These are phyloP conservation scores for Hymenopus coronatus DNA, from an alignment of 2,888 invertebrate species.

Conservation along the genomic window DNA sequence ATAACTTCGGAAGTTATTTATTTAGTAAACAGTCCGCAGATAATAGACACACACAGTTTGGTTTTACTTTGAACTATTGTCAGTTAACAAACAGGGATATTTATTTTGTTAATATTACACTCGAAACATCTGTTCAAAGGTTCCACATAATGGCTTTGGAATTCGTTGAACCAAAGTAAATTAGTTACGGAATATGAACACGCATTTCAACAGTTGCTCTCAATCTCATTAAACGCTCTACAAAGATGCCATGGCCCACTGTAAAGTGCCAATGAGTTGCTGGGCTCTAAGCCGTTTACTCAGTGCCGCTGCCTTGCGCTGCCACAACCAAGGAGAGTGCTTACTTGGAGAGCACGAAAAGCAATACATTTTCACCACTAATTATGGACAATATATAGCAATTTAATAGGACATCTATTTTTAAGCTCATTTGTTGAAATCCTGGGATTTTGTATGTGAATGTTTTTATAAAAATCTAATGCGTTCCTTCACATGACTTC, in stretches of 20 bases:
- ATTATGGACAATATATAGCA: too few species aligned
- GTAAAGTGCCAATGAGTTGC: not conserved
- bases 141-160: not conserved
- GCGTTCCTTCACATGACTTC: too few species aligned
- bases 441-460: too few species aligned
- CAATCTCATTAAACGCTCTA: not conserved
- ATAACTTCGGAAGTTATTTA: not conserved
- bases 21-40: not conserved
- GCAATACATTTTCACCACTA: too few species aligned
- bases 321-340: too few species aligned
- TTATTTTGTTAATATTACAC: not conserved
- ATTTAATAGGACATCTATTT: too few species aligned
- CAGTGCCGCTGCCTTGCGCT: too few species aligned
- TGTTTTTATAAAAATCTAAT: too few species aligned
- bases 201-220: not conserved
- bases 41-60: not conserved
- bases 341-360: too few species aligned
- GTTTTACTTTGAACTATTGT: not conserved
- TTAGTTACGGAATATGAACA: not conserved
- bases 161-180: not conserved
- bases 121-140: not conserved
- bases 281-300: too few species aligned
- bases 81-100: not conserved
- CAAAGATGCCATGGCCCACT: not conserved
- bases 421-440: too few species aligned